Evolutionary conservation across 2,113 vertebrate genomes (phyloP).

Genomic region (Python bivittatus): DNA sequence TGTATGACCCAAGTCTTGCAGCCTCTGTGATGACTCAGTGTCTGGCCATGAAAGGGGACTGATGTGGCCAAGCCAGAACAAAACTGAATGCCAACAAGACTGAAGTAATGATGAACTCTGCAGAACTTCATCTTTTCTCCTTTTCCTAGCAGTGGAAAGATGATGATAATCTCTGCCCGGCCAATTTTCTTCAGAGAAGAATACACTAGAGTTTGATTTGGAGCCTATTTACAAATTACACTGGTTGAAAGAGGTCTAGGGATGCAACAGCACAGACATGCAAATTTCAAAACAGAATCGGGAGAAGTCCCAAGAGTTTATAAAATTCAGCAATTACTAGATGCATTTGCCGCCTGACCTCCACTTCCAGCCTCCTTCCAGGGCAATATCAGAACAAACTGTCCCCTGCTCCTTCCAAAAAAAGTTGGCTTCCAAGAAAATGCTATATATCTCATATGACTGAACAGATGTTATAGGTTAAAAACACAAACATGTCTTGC

Average conservation of each 20-base stretch:
- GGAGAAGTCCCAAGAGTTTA: background rate
- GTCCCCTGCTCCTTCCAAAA: background rate
- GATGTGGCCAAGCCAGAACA: background rate
- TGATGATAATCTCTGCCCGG: background rate
- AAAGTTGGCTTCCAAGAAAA: background rate
- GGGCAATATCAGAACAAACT: background rate
- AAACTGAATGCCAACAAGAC: slow-evolving; percentile 19
- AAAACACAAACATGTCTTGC: background rate
- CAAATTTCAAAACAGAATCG: background rate
- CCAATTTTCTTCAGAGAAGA: background rate
- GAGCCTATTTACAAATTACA: background rate
- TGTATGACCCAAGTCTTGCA: background rate
- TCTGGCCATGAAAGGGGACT: slow-evolving; percentile 29
- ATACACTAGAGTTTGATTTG: background rate
- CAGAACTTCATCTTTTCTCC: background rate
- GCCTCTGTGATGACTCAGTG: slow-evolving; percentile 21
- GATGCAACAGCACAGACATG: background rate
- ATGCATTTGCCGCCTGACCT: background rate
- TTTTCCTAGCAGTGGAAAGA: slow-evolving; percentile 8
- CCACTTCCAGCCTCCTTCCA: background rate
- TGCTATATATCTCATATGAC: background rate
- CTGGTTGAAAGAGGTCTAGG: background rate
- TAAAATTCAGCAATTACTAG: background rate
- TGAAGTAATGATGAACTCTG: slow-evolving; percentile 15
- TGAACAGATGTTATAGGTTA: background rate